Conservation (phyloP, 2,888 invertebrate genomes). For the Limenitis camilla region DNA sequence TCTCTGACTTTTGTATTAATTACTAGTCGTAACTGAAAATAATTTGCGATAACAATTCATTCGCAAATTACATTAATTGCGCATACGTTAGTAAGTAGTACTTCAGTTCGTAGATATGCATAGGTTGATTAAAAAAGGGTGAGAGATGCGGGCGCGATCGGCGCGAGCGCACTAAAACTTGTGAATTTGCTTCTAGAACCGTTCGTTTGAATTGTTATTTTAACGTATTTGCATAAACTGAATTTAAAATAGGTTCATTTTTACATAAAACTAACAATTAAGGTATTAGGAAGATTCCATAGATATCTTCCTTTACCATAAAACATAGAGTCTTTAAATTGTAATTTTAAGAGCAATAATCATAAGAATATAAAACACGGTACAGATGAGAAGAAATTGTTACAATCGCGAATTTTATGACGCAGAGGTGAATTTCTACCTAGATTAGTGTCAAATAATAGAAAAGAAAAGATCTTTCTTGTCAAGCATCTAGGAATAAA, state of each 20-base stretch:
- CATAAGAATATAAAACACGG: too few species aligned
- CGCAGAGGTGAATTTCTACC: too few species aligned
- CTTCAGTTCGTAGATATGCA: constrained; percentile 23
- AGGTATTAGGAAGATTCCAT: too few species aligned
- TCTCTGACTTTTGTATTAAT: background rate
- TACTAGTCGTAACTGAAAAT: constrained; percentile 15
- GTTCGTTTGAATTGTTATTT: background rate
- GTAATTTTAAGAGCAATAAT: too few species aligned
- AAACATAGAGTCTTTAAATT: too few species aligned
- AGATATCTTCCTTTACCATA: too few species aligned
- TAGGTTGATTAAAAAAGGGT: constrained; percentile 39
- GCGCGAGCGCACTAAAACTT: constrained; percentile 21
- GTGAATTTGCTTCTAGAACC: constrained; percentile 2
- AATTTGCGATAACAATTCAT: constrained; percentile 18
- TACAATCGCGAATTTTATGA: too few species aligned
- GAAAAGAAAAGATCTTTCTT: too few species aligned
- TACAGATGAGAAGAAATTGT: too few species aligned
- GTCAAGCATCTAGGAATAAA: too few species aligned
- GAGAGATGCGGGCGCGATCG: constrained; percentile 51
- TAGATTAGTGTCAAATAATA: too few species aligned
- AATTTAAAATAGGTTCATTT: background rate
- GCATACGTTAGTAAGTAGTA: constrained; percentile 12
- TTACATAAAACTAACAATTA: too few species aligned
- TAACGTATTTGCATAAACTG: background rate
- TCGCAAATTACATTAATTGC: constrained; percentile 21